phyloP scores from a whole-genome alignment of 2,888 invertebrate genomes.

The Eugnorisma glareosa region DNA sequence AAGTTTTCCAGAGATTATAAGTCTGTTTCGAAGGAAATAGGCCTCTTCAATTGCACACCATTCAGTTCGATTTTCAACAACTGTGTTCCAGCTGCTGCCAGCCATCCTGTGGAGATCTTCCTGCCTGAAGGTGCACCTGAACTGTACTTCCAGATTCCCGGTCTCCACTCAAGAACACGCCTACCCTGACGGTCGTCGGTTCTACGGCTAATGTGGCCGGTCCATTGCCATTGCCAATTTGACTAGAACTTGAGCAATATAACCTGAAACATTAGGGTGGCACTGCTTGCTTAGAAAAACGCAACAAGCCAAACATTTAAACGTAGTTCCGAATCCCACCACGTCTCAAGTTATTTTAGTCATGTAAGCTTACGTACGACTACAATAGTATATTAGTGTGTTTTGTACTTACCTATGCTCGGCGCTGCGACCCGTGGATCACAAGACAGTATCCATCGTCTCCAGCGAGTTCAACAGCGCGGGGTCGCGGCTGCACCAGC shows the following conservation, averaged over 20 bases:
- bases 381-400: background rate
- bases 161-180: background rate
- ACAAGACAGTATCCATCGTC: constrained; percentile 94
- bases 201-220: background rate
- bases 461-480: constrained; percentile 92
- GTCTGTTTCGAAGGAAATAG: background rate
- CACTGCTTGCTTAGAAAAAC: too few relatives aligned
- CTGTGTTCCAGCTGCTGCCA: background rate
- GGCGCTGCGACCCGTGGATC: constrained; percentile 81
- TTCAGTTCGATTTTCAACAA: background rate
- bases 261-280: too few relatives aligned
- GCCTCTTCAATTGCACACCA: background rate
- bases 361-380: background rate
- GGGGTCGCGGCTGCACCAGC: constrained; percentile 94
- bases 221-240: too few relatives aligned
- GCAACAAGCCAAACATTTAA: background rate
- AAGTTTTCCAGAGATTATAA: background rate
- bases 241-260: too few relatives aligned
- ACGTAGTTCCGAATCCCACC: background rate
- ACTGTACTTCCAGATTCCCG: background rate
- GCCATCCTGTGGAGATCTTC: background rate
- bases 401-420: constrained; percentile 39
- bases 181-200: background rate
- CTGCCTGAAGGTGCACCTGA: background rate
- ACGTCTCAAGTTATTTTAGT: background rate